Evolutionary conservation across 2,797 vertebrate genomes (phyloP).

Genomic region (Cygnus olor): DNA sequence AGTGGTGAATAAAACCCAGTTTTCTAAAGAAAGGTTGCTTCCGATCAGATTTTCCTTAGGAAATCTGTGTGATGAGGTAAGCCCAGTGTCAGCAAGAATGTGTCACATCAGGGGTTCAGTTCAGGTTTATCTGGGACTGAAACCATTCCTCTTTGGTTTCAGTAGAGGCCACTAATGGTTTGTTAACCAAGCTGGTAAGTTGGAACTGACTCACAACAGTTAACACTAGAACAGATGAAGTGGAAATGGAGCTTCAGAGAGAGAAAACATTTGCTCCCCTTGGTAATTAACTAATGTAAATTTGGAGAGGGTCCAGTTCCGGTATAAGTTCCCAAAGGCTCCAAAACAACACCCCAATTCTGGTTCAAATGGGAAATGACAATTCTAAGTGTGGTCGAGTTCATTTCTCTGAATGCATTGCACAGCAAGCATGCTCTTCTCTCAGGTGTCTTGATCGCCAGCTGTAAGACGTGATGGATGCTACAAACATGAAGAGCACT

Average conservation of each 20-base stretch:
- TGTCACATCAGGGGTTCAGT: background rate
- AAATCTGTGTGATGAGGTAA: background rate
- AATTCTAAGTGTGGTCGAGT: background rate
- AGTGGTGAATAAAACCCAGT: background rate
- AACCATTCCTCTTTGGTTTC: slow-evolving; percentile 12
- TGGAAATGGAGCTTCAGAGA: background rate
- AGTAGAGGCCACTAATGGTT: background rate
- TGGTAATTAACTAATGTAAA: background rate
- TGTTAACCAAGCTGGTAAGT: background rate
- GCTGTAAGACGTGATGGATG: background rate
- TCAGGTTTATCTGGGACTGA: background rate
- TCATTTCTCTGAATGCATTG: background rate
- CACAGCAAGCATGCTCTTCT: background rate
- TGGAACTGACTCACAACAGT: background rate
- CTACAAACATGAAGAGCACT: background rate
- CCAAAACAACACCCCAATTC: background rate
- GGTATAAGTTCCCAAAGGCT: background rate
- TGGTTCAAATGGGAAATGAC: background rate
- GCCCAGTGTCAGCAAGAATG: background rate
- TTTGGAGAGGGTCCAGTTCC: background rate
- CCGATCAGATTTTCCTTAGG: background rate
- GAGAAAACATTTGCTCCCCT: background rate
- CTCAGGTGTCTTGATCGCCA: background rate
- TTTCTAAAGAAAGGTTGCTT: background rate
- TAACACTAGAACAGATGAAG: background rate